Evolutionary conservation across 2,797 vertebrate species (phyloP), one percentile per base, ranked within the genome.

Genomic region (Diglossa cyanea): DNA sequence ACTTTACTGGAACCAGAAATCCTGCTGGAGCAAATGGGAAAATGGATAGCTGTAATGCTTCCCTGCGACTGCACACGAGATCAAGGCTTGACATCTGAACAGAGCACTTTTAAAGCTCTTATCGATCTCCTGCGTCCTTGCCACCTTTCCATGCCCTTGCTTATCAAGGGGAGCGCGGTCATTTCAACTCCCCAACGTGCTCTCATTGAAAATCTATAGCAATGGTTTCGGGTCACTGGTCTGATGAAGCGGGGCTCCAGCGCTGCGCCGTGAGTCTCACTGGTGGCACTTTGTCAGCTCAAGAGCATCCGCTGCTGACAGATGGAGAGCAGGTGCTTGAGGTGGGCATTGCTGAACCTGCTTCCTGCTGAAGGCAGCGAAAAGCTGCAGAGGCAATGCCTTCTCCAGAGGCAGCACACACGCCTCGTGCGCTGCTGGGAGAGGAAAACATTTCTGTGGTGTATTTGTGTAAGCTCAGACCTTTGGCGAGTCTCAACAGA

Each of bases 371-470:
- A 84, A 53, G 73, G 62, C 86, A 82, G 44, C 25, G 85, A 31
- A 44, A 44, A 57, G 13, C 42, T 45, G 15, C 30, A 66, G 50
- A 62, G 17, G 39, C 30, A 70, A 10, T 16, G 20, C 30, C 37
- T 70, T 55, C 7, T 15, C 71, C 87, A 42, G 62, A 62, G 67
- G 55, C 31, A 76, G 40, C 54, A 23, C 1, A 2, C 2, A 1
- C 0, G 2, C 10, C 17, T 65, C 0, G 0, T 17, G 12, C 0
- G 0, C 31, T 42, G 18, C 33, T 39, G 54, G 60, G 48, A 42
- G 39, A 74, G 10, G 37, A 71, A 84, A 65, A 33, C 3, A 26
- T 51, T 55, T 66, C 79, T 91, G 40, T 0, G 0, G 4, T 20
- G 4, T 39, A 8, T 81, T 80, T 65, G 70, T 77, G 21, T 17